Evolutionary conservation across 2,888 invertebrate species (phyloP), one percentile per base, ranked within the genome.

Genomic region (Xylocampa areola): DNA sequence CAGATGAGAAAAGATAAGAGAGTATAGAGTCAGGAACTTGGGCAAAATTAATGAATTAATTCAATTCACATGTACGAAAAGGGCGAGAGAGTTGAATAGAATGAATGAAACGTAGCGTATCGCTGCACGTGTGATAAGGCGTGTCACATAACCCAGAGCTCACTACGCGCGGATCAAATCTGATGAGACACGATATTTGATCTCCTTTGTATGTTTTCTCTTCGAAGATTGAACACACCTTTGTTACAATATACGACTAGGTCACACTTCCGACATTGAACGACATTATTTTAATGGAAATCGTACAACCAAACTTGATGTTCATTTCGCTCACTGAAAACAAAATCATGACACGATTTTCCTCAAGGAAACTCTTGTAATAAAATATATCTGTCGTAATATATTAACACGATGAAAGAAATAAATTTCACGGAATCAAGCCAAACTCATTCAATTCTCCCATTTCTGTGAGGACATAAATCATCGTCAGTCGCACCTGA

Each of bases 401-500:
- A 72, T 74, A 74, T 69, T 64, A 80, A 72, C 60, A 69, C 67
- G 67, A 64, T 67, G 72, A 73, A 77, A 79, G 73, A 79, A 81
- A 84, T 77, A 77, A 81, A 80, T 83, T 81, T 76, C 67, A 61
- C 70, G 48, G 77, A 82, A 81, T 84, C 75, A 80, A 82, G 80
- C 66, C 79, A 74, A 80, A 81, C 81, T 84, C 82, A 84, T 84
- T 82, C 77, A 84, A 87, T 87, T 86, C 83, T 85, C 73, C 80
- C 84, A 81, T 88, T 88, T 85, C 84, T 82, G 78, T 74, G 72
- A 73, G 57, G 74, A 77, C 72, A 89, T 92, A 90, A 91, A 92
- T 93, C 91, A 89, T 86, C 85, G 90, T 90, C 92, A 86, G 76
- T 52, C 76, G 70, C 92, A 92, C 91, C 92, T 91, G 92, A 75